A percentile compares a stretch with the other conserved stretches of the same genome.
These are phyloP conservation scores for Hyphantria cunea DNA, from an alignment of 1,140 invertebrate species.

Conservation along the genomic window DNA sequence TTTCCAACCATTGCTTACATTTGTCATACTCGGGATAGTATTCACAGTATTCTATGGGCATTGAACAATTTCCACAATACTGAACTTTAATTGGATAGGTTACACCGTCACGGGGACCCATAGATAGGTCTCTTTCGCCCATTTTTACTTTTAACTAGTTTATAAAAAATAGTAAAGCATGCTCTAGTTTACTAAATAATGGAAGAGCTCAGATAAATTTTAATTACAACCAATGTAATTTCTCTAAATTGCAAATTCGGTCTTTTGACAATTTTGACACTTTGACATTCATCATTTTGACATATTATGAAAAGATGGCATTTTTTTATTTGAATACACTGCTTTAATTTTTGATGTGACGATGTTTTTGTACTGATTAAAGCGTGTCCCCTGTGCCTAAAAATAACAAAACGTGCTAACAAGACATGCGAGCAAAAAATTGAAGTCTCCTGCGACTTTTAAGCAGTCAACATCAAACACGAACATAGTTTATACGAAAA, in stretches of 20 bases:
- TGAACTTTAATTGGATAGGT: conserved; percentile 93
- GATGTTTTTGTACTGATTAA: too few species aligned
- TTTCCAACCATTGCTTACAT: conserved; percentile 98
- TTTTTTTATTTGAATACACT: too few species aligned
- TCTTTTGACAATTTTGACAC: neutral
- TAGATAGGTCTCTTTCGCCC: conserved; percentile 76
- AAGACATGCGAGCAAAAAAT: too few species aligned
- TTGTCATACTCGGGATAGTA: conserved; percentile 98
- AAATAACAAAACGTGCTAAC: too few species aligned
- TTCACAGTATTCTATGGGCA: conserved; percentile 98
- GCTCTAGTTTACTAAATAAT: conserved; percentile 28
- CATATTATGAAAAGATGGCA: too few species aligned
- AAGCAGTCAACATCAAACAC: too few species aligned
- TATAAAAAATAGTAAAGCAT: conserved; percentile 40
- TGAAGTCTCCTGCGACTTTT: too few species aligned
- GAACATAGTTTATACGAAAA: too few species aligned
- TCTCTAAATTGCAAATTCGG: neutral
- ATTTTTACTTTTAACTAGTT: conserved; percentile 45
- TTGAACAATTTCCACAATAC: conserved; percentile 97
- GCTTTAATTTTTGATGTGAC: too few species aligned
- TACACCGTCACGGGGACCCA: conserved; percentile 74
- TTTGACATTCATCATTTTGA: neutral
- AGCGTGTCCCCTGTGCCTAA: too few species aligned
- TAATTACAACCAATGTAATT: neutral
- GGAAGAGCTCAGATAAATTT: conserved; percentile 1